Evolutionary conservation across 37 sponge, comb jelly and placozoan genomes (phyloP), one percentile per base, ranked within the genome.

Genomic region (Ephydatia muelleri): DNA sequence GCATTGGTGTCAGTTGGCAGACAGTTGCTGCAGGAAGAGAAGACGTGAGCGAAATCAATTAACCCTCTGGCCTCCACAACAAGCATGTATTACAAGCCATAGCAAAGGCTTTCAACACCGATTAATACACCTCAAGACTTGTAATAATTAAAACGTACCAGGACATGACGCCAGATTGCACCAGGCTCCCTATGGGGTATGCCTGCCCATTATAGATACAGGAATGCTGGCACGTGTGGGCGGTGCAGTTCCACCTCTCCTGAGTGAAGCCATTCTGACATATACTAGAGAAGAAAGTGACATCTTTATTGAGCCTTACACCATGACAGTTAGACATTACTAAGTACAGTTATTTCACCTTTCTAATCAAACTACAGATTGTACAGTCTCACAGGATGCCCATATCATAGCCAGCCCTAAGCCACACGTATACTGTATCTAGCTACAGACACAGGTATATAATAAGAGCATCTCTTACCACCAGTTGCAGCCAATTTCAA

Each of bases 171-270:
- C 64, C 68, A 16, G 37, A 23, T 0, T 38, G 16, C 8, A 80
- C 39, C 2, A 8, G 73, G 33, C 64, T 72, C 26, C 86, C 86
- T 25, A 85, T 40, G 35, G 71, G 32, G 73, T 72, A 73, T 32
- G 75, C 71, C 21, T 26, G 8, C 28, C 90, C 93, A 83, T 86
- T 77, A 68, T 40, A 34, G 30, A 37, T 68, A 70, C 90, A 93
- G 37, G 80, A 67, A 38, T 71, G 73, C 1, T 49, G 66, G 65
- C 93, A 93, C 0, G 88, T 64, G 26, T 81, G 68, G 65, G 86
- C 85, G 26, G 87, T 89, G 49, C 95, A 94, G 28, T 72, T 89
- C 95, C 95, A 94, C 33, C 95, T 71, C 77, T 94, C 92, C 21
- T 75, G 65, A 89, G 90, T 94, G 32, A 81, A 65, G 27, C 25